These are phyloP conservation scores for Oreohelix idahoensis DNA, from an alignment of 1,140 invertebrate species.

Conservation along the genomic window DNA sequence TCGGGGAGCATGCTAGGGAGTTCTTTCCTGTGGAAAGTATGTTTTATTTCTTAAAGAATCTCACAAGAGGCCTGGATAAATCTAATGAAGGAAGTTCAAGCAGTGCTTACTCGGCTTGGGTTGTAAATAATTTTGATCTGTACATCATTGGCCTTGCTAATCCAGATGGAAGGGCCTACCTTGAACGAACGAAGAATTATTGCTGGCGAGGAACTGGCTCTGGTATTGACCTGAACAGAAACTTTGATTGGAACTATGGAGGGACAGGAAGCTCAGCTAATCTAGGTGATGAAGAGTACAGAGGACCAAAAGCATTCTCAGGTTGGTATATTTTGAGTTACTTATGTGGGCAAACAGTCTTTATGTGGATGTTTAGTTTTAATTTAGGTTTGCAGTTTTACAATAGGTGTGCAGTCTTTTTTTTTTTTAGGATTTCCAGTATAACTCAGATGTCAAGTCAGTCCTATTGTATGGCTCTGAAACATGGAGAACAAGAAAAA, in stretches of 20 bases:
- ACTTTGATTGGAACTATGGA: slow-evolving; percentile 71
- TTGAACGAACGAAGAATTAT: slow-evolving; percentile 65
- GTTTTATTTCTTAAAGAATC: slow-evolving; percentile 60
- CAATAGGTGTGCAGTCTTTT: no score
- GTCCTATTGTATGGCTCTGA: no score
- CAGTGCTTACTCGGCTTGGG: slow-evolving; percentile 42
- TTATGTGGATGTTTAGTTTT: no score
- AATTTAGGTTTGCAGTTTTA: no score
- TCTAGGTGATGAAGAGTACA: slow-evolving; percentile 66
- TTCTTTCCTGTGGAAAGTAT: slow-evolving; percentile 68
- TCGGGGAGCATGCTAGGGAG: slow-evolving; percentile 70
- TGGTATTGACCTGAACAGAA: slow-evolving; percentile 69
- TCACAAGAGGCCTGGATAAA: slow-evolving; percentile 53
- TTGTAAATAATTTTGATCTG: slow-evolving; percentile 62
- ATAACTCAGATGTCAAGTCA: no score
- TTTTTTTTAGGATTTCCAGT: no score
- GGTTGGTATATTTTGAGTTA: slow-evolving; percentile 47
- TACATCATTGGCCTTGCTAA: slow-evolving; percentile 66
- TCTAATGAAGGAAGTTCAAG: slow-evolving; percentile 23
- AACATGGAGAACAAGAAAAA: no score
- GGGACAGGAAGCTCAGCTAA: slow-evolving; percentile 64
- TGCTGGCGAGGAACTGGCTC: slow-evolving; percentile 69
- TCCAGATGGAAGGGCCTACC: slow-evolving; percentile 65
- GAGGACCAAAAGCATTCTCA: slow-evolving; percentile 64
- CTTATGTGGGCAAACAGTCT: no score